Evolutionary conservation across 2,113 vertebrate genomes (phyloP).

Genomic region (Peromyscus polionotus): DNA sequence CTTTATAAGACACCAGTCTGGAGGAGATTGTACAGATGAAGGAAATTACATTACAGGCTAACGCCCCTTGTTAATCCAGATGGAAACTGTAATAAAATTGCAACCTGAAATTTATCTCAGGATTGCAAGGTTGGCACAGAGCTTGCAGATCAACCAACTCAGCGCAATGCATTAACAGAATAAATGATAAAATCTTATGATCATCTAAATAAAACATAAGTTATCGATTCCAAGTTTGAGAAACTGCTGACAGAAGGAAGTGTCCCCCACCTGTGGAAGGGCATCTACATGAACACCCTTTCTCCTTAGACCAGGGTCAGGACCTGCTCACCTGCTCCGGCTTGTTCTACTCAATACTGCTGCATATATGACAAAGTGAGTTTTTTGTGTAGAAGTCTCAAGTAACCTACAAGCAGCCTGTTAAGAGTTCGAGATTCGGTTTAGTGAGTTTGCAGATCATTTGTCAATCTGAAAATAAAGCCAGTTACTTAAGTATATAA

Average conservation of each 20-base stretch:
- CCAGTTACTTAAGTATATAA: not conserved
- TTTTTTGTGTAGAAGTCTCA: not conserved
- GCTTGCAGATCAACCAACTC: not conserved
- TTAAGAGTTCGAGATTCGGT: not conserved
- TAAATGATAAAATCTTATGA: not conserved
- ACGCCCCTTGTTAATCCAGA: not conserved
- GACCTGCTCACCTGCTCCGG: not conserved
- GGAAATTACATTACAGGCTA: too few species aligned
- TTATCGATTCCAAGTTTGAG: not conserved
- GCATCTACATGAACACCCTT: not conserved
- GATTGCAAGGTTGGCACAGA: not conserved
- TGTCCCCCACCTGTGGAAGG: not conserved
- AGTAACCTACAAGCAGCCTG: not conserved
- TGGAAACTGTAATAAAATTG: not conserved
- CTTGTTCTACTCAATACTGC: not conserved
- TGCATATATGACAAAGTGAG: not conserved
- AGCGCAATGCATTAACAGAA: not conserved
- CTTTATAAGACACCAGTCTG: not conserved
- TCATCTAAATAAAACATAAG: slow-evolving; percentile 8
- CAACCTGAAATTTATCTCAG: not conserved
- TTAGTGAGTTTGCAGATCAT: not conserved
- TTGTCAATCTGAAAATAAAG: not conserved
- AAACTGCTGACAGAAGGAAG: not conserved
- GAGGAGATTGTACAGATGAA: not conserved
- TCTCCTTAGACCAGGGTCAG: not conserved